Evolutionary conservation across 2,113 vertebrate genomes (phyloP).

Genomic region (Ardeotis arabs): DNA sequence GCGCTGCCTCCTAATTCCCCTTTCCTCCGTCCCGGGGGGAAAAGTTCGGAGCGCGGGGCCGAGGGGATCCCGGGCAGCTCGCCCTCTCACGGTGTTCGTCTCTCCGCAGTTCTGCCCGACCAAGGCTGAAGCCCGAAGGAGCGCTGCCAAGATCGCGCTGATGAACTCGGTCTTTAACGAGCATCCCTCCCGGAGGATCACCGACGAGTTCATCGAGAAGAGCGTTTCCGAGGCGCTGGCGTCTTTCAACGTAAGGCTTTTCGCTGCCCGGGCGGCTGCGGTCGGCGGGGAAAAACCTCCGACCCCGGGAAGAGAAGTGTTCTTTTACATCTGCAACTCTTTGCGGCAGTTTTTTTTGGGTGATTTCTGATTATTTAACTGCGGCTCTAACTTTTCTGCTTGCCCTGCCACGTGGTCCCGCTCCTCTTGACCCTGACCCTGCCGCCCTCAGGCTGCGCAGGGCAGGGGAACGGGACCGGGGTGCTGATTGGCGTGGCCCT

Average conservation of each 20-base stretch:
- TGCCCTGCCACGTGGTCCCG: too few species aligned
- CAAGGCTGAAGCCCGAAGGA: slow-evolving; percentile 92
- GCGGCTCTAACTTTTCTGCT: background rate
- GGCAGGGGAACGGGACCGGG: accelerated
- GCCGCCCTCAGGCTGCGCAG: background rate
- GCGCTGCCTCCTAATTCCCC: background rate
- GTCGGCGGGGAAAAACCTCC: background rate
- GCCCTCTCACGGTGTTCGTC: too few species aligned
- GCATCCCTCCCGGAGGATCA: slow-evolving; percentile 94
- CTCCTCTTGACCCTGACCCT: too few species aligned
- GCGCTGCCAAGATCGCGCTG: slow-evolving; percentile 94
- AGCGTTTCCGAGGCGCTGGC: slow-evolving; percentile 94
- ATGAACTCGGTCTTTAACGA: slow-evolving; percentile 99
- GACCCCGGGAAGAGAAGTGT: background rate
- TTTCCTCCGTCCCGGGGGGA: background rate
- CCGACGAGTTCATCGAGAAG: slow-evolving; percentile 97
- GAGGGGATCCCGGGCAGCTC: too few species aligned
- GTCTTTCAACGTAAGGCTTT: slow-evolving; percentile 90
- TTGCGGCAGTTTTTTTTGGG: background rate
- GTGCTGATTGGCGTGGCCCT: background rate
- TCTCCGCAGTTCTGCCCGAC: slow-evolving; percentile 92
- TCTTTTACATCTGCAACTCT: slow-evolving; percentile 20
- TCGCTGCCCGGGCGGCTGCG: background rate
- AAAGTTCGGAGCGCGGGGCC: background rate
- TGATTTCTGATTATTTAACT: background rate